phyloP scores from a whole-genome alignment of 2,113 vertebrate genomes.

The Epinephelus lanceolatus region DNA sequence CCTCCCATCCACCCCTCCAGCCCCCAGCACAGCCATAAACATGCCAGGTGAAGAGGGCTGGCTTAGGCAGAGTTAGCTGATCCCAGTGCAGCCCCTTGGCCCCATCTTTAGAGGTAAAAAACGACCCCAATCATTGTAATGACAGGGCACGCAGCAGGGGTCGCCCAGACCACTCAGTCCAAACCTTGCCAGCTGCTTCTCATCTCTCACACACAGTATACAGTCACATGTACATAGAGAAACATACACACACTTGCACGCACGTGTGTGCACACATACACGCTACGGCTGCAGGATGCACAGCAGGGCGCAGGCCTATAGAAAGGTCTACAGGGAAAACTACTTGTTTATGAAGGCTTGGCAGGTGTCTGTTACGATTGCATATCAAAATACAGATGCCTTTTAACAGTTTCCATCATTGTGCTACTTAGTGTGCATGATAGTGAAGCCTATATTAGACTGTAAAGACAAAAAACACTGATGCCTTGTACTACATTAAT shows the following conservation, averaged over 20 bases:
- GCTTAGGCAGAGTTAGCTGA: slow-evolving; percentile 64
- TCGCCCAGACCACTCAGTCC: slow-evolving; percentile 64
- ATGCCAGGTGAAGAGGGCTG: slow-evolving; percentile 70
- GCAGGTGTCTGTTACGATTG: no score
- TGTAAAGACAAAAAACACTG: no score
- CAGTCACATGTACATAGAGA: slow-evolving; percentile 42
- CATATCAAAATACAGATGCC: no score
- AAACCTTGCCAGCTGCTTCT: slow-evolving; percentile 75
- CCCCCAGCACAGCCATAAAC: slow-evolving; percentile 69
- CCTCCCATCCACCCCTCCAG: slow-evolving; percentile 1
- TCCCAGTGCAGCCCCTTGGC: slow-evolving; percentile 37
- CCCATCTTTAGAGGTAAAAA: slow-evolving; percentile 77
- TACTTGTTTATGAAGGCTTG: no score
- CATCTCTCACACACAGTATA: slow-evolving; percentile 61
- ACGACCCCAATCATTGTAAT: slow-evolving; percentile 75
- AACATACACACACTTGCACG: slow-evolving; percentile 33
- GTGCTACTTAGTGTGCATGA: no score
- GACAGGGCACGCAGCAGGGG: slow-evolving; percentile 70
- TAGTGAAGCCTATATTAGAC: no score
- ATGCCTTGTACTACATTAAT: no score
- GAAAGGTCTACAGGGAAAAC: no score
- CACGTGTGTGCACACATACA: slow-evolving; percentile 1
- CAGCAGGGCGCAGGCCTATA: no score
- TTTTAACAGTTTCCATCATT: no score
- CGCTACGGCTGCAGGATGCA: no score